phyloP scores from a whole-genome alignment of 2,797 vertebrate species.

The Pipistrellus kuhlii region DNA sequence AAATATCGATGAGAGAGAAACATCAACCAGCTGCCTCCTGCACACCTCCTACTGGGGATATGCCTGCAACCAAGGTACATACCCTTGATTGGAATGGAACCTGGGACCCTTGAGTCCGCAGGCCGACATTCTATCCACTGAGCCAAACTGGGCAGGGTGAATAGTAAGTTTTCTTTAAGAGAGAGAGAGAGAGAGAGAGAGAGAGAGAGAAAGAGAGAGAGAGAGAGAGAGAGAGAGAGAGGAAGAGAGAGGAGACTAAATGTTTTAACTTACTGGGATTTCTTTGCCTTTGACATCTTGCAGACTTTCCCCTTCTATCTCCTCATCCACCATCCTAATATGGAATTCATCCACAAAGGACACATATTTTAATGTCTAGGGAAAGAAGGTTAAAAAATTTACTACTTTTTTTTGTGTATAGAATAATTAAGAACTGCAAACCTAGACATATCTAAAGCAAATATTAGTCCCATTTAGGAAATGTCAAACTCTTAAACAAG shows the following conservation, averaged over 20 bases:
- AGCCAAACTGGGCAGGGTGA: no score
- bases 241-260: neutral
- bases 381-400: neutral
- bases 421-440: neutral
- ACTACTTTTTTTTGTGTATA: neutral
- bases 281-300: slow-evolving; percentile 85
- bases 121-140: no score
- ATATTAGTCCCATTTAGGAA: neutral
- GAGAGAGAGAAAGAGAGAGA: no score
- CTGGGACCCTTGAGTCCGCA: no score
- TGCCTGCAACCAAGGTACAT: no score
- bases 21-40: no score
- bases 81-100: no score
- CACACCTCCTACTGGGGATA: no score
- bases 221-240: no score
- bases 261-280: slow-evolving; percentile 82
- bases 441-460: neutral
- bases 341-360: slow-evolving; percentile 90
- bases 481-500: neutral
- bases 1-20: no score
- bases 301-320: slow-evolving; percentile 86
- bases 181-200: no score
- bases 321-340: slow-evolving; percentile 88
- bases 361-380: slow-evolving; percentile 89
- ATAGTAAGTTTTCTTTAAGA: no score